These are phyloP conservation scores for Stictocephala bisonia DNA, from an alignment of 2,888 invertebrate genomes.

Conservation along the genomic window DNA sequence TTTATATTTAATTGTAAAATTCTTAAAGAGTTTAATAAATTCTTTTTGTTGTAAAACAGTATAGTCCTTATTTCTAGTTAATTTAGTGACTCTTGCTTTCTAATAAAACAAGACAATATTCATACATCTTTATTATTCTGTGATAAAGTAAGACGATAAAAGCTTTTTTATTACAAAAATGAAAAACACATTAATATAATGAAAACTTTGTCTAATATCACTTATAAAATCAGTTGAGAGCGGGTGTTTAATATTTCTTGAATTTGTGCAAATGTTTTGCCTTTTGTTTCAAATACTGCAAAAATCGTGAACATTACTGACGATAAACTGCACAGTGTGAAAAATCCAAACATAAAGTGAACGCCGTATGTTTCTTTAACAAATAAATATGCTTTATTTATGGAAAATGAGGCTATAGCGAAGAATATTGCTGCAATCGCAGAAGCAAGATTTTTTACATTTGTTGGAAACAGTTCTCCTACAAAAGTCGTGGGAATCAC, in stretches of 20 bases:
- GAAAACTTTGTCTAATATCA: too few relatives aligned
- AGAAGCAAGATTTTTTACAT: slow-evolving; percentile 56
- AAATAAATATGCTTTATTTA: slow-evolving; percentile 52
- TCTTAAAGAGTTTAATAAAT: too few relatives aligned
- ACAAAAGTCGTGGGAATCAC: slow-evolving; percentile 60
- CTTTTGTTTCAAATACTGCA: slow-evolving; percentile 56
- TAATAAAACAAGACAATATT: too few relatives aligned
- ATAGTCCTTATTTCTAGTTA: too few relatives aligned
- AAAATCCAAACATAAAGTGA: slow-evolving; percentile 52
- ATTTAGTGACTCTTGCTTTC: too few relatives aligned
- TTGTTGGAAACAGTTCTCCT: slow-evolving; percentile 55
- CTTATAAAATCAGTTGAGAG: too few relatives aligned
- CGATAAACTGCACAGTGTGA: slow-evolving; percentile 47
- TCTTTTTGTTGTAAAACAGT: too few relatives aligned
- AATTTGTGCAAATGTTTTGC: slow-evolving; percentile 54
- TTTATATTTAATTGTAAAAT: too few relatives aligned
- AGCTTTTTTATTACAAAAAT: too few relatives aligned
- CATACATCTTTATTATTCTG: too few relatives aligned
- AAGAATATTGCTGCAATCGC: slow-evolving; percentile 54
- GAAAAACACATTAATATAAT: too few relatives aligned
- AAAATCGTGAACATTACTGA: slow-evolving; percentile 50
- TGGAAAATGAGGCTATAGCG: slow-evolving; percentile 52
- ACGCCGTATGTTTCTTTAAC: slow-evolving; percentile 49
- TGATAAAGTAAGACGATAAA: too few relatives aligned
- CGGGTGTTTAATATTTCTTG: slow-evolving; percentile 49